These are phyloP conservation scores for Erannis defoliaria DNA, from an alignment of 2,888 invertebrate genomes.

Conservation along the genomic window DNA sequence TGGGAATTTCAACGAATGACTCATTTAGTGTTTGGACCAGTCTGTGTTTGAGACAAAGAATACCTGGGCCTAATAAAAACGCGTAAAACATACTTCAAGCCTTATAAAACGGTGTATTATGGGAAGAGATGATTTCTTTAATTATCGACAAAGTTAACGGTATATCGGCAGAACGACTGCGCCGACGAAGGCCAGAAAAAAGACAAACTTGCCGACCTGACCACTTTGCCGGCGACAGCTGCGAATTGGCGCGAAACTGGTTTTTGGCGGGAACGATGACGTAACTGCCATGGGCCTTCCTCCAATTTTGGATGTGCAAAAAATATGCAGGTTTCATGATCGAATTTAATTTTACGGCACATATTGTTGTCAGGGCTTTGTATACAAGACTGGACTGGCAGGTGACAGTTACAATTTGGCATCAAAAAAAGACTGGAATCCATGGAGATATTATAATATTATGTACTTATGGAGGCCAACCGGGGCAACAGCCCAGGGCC, in stretches of 20 bases:
- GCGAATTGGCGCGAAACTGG: slow-evolving; percentile 84
- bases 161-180: slow-evolving; percentile 68
- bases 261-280: slow-evolving; percentile 77
- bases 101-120: slow-evolving; percentile 23
- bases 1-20: slow-evolving; percentile 44
- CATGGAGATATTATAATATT: too few species aligned
- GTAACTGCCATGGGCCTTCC: slow-evolving; percentile 79
- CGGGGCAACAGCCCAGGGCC: too few species aligned
- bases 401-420: slow-evolving; percentile 39
- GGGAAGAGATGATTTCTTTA: slow-evolving; percentile 50
- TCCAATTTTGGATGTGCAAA: slow-evolving; percentile 69
- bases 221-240: slow-evolving; percentile 79
- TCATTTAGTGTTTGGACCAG: slow-evolving; percentile 36
- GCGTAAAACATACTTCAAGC: slow-evolving; percentile 22
- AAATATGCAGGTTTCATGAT: slow-evolving; percentile 65
- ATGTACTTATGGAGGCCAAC: too few species aligned
- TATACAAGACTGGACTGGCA: slow-evolving; percentile 42
- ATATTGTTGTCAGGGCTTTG: slow-evolving; percentile 54
- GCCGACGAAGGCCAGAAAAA: slow-evolving; percentile 63
- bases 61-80: slow-evolving; percentile 34
- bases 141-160: slow-evolving; percentile 72
- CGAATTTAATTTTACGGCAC: slow-evolving; percentile 69
- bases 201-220: slow-evolving; percentile 66
- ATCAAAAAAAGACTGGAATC: not conserved
- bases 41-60: slow-evolving; percentile 30